Percentiles rank a stretch among this genome's conserved stretches.
Evolutionary conservation across 2,113 vertebrate species (phyloP).

Genomic region (Catagonus wagneri): DNA sequence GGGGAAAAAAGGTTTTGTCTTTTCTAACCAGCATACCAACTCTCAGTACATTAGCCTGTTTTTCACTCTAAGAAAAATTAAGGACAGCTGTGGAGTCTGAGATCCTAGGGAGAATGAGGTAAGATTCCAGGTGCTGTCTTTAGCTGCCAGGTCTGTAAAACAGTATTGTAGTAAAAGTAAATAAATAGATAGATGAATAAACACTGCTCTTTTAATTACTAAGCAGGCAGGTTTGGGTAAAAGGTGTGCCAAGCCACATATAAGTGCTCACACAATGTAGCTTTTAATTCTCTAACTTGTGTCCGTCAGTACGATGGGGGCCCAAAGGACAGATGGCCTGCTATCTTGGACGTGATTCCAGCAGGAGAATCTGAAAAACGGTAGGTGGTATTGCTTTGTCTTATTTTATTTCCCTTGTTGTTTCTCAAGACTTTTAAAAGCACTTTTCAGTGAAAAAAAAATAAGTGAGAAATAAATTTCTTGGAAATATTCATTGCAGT

Average conservation of each 20-base stretch:
- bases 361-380: not conserved
- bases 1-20: not conserved
- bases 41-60: not conserved
- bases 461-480: not conserved
- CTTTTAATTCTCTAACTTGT: not conserved
- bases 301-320: not conserved
- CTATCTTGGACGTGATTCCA: rapidly evolving
- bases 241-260: constrained; percentile 40
- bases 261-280: not conserved
- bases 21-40: not conserved
- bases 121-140: constrained; percentile 77
- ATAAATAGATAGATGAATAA: constrained; percentile 74
- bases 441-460: not conserved
- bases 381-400: not conserved
- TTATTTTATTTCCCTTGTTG: not conserved
- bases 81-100: constrained; percentile 45
- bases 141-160: constrained; percentile 60
- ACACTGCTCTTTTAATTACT: constrained; percentile 66
- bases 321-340: not conserved
- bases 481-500: not conserved
- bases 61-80: constrained; percentile 54
- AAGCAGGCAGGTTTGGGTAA: constrained; percentile 30
- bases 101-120: constrained; percentile 65
- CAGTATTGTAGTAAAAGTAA: constrained; percentile 68
- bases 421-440: not conserved